phyloP scores from a whole-genome alignment of 2,888 invertebrate genomes.

The Pheosia gnoma region DNA sequence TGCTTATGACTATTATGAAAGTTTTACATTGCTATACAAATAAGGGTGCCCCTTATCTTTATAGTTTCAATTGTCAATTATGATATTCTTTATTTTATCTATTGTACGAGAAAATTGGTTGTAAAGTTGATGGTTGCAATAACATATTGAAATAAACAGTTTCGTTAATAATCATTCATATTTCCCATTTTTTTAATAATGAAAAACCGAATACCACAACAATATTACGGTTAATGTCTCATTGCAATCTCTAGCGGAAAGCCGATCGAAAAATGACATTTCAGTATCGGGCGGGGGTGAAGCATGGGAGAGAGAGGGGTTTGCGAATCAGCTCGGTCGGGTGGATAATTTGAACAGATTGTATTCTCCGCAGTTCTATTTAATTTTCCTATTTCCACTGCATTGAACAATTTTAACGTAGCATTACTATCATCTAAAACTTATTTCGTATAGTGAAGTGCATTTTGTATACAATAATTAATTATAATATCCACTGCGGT shows the following conservation, averaged over 20 bases:
- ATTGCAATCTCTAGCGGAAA: conserved; percentile 43
- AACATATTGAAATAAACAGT: too few species aligned
- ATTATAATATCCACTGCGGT: conserved; percentile 48
- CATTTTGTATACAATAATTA: conserved; percentile 29
- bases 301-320: conserved; percentile 56
- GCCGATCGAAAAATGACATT: conserved; percentile 77
- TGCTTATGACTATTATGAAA: too few species aligned
- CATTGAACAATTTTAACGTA: conserved; percentile 39
- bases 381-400: conserved; percentile 50
- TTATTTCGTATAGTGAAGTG: conserved; percentile 35
- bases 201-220: background rate
- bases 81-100: too few species aligned
- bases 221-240: background rate
- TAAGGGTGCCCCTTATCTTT: too few species aligned
- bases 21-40: too few species aligned
- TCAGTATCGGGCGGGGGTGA: conserved; percentile 63
- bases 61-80: too few species aligned
- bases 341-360: conserved; percentile 55
- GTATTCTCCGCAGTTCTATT: conserved; percentile 47
- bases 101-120: too few species aligned
- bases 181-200: background rate
- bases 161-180: too few species aligned
- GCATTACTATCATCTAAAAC: conserved; percentile 28
- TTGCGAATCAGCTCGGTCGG: conserved; percentile 55
- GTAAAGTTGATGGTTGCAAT: too few species aligned